Evolutionary conservation across 2,113 vertebrate genomes (phyloP), one percentile per base, ranked within the genome.

Genomic region (Hyla sarda): DNA sequence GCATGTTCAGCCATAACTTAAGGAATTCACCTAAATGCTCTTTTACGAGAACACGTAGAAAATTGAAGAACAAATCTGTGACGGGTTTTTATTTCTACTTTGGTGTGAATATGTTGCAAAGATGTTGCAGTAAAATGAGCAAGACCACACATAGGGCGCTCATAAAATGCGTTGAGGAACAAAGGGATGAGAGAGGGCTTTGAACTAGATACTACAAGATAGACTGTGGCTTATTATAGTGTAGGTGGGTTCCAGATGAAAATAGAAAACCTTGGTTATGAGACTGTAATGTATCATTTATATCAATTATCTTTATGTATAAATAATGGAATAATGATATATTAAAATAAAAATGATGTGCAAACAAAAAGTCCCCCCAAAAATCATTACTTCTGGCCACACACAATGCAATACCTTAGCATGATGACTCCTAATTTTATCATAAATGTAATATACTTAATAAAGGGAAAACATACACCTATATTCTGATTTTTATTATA

Each of bases 71-170:
- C 34, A 71, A 71, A 71, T 45, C 54, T 34, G 41, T 52, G 77
- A 47, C 54, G 34, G 72, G 28, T 85, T 34, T 23, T 37, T 5
- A 67, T 34, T 78, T 54, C 45, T 75, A 47, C 21, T 30, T 65
- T 81, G n/a, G 84, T 86, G 76, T 86, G 65, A 80, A 81, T 72
- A 86, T 86, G 75, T 78, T 85, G 30, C 75, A 78, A 85, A 85
- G 83, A 78, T 85, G 84, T 73, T 86, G 48, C 84, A 72, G 48
- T 72, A 81, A 72, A 79, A 80, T 71, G n/a, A 56, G 23, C 23
- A 19, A 45, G 76, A 23, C 84, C 84, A 47, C 84, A 72, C 62
- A 80, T 54, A 80, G 72, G 23, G 72, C n/a, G 30, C 60, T 86
- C 25, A 16, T 86, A 86, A 80, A 80, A 72, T 41, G 9, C 62